phyloP scores from a whole-genome alignment of 2,888 invertebrate species.

The Coelogynopora nodosa region DNA sequence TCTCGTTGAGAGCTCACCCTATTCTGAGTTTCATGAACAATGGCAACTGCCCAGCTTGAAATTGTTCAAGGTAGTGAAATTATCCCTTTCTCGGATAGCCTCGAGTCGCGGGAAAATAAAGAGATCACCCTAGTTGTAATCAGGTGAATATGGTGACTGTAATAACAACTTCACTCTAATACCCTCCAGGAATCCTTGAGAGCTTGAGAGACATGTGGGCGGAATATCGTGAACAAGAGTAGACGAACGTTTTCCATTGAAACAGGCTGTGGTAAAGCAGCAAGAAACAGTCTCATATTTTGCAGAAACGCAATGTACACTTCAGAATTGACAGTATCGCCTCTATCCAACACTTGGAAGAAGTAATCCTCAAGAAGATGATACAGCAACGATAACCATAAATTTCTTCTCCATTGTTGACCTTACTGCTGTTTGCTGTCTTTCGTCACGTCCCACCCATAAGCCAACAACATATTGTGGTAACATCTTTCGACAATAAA shows the following conservation, averaged over 20 bases:
- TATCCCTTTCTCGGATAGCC: conserved; percentile 32
- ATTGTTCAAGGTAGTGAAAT: conserved; percentile 25
- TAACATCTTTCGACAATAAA: conserved; percentile 11
- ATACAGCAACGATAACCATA: not conserved
- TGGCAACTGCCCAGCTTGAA: conserved; percentile 12
- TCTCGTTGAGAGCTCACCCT: conserved; percentile 26
- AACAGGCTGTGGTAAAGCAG: conserved; percentile 1
- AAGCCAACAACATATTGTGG: not conserved
- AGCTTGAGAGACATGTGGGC: conserved; percentile 19
- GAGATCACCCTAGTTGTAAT: conserved; percentile 24
- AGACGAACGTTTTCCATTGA: conserved; percentile 7
- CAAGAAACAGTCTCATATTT: conserved; percentile 9
- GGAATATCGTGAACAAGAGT: too few relatives aligned
- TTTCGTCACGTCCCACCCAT: not conserved
- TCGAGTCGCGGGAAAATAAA: conserved; percentile 29
- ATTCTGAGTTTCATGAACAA: conserved; percentile 23
- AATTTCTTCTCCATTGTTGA: conserved; percentile 20
- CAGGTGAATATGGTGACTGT: conserved; percentile 33
- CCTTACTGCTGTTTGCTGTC: not conserved
- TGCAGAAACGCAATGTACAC: conserved; percentile 2
- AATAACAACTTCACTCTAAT: conserved; percentile 35
- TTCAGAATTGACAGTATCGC: conserved; percentile 10
- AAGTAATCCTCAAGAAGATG: not conserved
- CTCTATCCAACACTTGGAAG: not conserved
- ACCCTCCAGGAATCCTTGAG: conserved; percentile 16